These are phyloP conservation scores for Hormiphora californensis DNA, from an alignment of 37 sponge, comb jelly and placozoan species.

Conservation along the genomic window DNA sequence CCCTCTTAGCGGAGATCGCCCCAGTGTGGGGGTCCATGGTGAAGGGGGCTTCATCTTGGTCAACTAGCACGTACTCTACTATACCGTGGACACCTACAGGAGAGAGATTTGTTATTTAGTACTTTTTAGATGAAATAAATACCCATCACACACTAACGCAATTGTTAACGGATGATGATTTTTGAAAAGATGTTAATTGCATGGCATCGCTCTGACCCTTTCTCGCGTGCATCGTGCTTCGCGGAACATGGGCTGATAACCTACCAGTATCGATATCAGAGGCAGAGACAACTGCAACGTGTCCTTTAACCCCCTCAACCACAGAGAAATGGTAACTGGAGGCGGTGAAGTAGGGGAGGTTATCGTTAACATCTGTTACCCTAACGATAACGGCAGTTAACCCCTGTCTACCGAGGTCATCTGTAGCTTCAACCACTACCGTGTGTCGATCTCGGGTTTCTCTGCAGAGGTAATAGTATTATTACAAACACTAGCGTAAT, in stretches of 20 bases:
- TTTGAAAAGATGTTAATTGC: not conserved
- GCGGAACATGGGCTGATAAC: no score
- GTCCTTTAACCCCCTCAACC: constrained; percentile 20
- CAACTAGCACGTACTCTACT: constrained; percentile 2
- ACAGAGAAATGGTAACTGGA: constrained; percentile 48
- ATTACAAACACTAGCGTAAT: no score
- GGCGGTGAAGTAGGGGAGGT: not conserved
- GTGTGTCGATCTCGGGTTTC: not conserved
- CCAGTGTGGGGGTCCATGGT: not conserved
- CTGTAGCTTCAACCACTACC: constrained; percentile 53
- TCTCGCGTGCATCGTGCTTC: no score
- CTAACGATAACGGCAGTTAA: constrained; percentile 10
- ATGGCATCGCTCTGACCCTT: no score
- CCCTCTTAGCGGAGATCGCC: not conserved
- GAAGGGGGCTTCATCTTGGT: not conserved
- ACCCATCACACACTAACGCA: not conserved
- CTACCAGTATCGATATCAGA: constrained; percentile 17
- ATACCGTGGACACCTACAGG: no score
- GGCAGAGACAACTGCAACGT: constrained; percentile 4
- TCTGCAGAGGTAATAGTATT: no score
- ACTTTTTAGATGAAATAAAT: no score
- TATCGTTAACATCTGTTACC: constrained; percentile 51
- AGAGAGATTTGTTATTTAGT: no score
- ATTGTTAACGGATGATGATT: not conserved
- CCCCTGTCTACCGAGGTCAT: constrained; percentile 48